phyloP scores from a whole-genome alignment of 2,888 invertebrate species.

The Lasioglossum malachurum region DNA sequence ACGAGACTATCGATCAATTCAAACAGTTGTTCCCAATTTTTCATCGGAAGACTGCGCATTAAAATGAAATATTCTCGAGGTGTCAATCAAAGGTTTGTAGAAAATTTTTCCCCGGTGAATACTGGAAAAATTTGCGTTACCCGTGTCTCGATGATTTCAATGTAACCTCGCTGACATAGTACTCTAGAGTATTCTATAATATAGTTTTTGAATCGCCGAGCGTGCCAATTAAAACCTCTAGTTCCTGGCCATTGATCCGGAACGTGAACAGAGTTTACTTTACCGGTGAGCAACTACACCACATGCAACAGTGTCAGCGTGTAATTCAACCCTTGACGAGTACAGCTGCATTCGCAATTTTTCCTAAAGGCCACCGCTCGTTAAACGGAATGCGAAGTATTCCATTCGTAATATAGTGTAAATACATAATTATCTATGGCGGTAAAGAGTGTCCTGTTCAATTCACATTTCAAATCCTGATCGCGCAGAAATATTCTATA shows the following conservation, averaged over 20 bases:
- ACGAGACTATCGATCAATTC: neutral
- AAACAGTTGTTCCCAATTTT: constrained; percentile 1
- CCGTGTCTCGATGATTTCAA: neutral
- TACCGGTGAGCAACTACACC: neutral
- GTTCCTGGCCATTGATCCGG: neutral
- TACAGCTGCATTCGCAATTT: neutral
- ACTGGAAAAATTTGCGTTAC: neutral
- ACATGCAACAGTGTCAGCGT: neutral
- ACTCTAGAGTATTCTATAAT: neutral
- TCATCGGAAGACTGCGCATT: neutral
- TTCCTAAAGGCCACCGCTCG: neutral
- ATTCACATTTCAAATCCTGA: neutral
- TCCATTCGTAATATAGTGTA: neutral
- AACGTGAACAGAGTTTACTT: neutral
- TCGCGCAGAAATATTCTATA: neutral
- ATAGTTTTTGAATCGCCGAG: neutral
- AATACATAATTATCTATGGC: neutral
- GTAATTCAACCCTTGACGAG: neutral
- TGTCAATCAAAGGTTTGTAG: neutral
- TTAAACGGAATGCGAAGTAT: neutral
- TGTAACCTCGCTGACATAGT: neutral
- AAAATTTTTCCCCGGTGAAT: neutral
- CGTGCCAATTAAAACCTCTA: constrained; percentile 2
- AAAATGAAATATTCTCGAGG: neutral
- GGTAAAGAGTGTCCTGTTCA: neutral